A percentile compares a stretch with the other conserved stretches of the same genome.
These are phyloP conservation scores for Rhyzopertha dominica DNA, from an alignment of 1,140 invertebrate species.

Conservation along the genomic window DNA sequence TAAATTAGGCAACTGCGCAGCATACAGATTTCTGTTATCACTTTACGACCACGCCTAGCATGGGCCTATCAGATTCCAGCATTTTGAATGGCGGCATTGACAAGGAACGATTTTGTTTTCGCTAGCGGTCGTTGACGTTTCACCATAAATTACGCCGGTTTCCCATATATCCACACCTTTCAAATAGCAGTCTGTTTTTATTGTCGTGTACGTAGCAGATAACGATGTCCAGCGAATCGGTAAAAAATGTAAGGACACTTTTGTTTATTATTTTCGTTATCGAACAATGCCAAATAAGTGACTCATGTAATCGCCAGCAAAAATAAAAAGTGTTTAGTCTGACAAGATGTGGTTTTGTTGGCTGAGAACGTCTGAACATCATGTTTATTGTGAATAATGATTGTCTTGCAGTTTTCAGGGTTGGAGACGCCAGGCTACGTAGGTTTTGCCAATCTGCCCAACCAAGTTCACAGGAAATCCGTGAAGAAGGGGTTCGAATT, in stretches of 20 bases:
- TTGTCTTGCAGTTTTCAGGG: slow-evolving; percentile 69
- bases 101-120: no score
- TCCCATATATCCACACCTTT: no score
- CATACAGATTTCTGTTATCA: no score
- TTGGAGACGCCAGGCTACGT: slow-evolving; percentile 83
- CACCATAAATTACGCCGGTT: no score
- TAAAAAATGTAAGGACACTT: slow-evolving; percentile 43
- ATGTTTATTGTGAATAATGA: slow-evolving; percentile 25
- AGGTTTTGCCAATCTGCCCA: slow-evolving; percentile 90
- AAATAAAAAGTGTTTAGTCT: background rate
- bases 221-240: slow-evolving; percentile 47
- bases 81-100: no score
- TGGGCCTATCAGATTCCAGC: no score
- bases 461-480: slow-evolving; percentile 93
- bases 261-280: slow-evolving; percentile 4
- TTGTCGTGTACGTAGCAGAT: no score
- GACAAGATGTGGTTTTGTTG: slow-evolving; percentile 4
- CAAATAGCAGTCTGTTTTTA: no score
- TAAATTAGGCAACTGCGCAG: no score
- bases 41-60: no score
- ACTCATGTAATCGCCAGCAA: background rate
- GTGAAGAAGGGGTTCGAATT: slow-evolving; percentile 98
- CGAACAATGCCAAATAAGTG: no score
- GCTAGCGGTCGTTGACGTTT: no score
- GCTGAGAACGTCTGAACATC: slow-evolving; percentile 15